phyloP scores from a whole-genome alignment of 2,888 invertebrate species.

The Tenthredo notha region DNA sequence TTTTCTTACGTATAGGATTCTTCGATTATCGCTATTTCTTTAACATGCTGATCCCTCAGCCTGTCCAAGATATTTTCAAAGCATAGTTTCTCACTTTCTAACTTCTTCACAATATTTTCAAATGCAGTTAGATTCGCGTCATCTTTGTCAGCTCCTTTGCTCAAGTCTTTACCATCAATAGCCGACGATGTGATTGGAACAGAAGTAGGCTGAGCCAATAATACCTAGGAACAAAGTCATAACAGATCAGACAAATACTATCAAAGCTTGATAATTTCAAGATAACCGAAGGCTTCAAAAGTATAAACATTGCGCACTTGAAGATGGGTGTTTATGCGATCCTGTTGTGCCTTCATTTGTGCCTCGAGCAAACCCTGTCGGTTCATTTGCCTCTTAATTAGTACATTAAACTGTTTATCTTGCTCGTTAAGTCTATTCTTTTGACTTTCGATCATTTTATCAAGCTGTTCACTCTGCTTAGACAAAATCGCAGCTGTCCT shows the following conservation, averaged over 20 bases:
- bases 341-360: constrained; percentile 73
- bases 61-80: constrained; percentile 69
- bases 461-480: constrained; percentile 70
- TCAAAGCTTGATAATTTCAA: neutral
- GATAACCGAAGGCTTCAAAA: neutral
- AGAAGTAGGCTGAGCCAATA: constrained; percentile 68
- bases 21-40: constrained; percentile 70
- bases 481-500: constrained; percentile 68
- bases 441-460: constrained; percentile 66
- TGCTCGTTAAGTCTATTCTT: constrained; percentile 67
- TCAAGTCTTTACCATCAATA: constrained; percentile 32
- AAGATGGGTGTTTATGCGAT: constrained; percentile 71
- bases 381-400: constrained; percentile 71
- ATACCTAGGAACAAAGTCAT: constrained; percentile 62
- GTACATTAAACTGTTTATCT: constrained; percentile 70
- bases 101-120: constrained; percentile 65
- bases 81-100: constrained; percentile 70
- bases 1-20: constrained; percentile 71
- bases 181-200: constrained; percentile 56
- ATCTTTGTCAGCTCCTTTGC: constrained; percentile 50
- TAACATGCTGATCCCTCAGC: constrained; percentile 71
- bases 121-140: constrained; percentile 60
- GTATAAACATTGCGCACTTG: constrained; percentile 64
- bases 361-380: constrained; percentile 70
- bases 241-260: constrained; percentile 52